phyloP scores from a whole-genome alignment of 2,888 invertebrate genomes.

The Drosophila peninsularis region DNA sequence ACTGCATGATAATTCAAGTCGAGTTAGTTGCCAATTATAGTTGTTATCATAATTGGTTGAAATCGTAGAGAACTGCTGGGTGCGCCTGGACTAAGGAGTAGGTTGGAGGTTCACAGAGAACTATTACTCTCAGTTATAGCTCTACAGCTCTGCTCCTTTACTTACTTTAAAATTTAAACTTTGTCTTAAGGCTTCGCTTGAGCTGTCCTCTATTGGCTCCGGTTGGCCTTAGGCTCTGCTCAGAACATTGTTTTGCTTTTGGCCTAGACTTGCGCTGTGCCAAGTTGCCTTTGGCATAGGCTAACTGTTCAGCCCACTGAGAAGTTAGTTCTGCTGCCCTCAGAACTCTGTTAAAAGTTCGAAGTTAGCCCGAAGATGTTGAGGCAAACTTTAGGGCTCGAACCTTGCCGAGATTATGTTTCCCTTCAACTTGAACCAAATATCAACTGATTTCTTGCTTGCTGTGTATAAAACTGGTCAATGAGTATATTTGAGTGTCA shows the following conservation, averaged over 20 bases:
- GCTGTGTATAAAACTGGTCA: background rate
- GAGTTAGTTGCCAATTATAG: background rate
- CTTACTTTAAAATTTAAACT: background rate
- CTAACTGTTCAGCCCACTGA: background rate
- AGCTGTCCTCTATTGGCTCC: background rate
- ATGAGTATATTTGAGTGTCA: background rate
- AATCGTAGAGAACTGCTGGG: background rate
- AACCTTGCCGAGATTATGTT: too few species aligned
- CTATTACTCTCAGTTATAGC: too few species aligned
- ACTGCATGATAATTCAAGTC: background rate
- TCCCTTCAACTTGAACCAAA: too few species aligned
- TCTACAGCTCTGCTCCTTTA: too few species aligned
- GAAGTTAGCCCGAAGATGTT: too few species aligned
- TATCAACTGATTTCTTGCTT: too few species aligned
- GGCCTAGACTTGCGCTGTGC: background rate
- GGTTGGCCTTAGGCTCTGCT: background rate
- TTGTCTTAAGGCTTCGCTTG: background rate
- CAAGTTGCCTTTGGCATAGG: background rate
- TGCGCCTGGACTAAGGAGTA: too few species aligned
- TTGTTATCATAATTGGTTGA: background rate
- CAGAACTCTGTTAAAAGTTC: too few species aligned
- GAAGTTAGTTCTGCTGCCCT: too few species aligned
- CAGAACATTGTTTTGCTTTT: background rate
- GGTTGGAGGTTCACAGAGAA: too few species aligned
- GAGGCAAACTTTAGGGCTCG: too few species aligned